These are phyloP conservation scores for Paracentrotus lividus DNA, from an alignment of 53 echinoderm and acorn worm genomes.

Conservation along the genomic window DNA sequence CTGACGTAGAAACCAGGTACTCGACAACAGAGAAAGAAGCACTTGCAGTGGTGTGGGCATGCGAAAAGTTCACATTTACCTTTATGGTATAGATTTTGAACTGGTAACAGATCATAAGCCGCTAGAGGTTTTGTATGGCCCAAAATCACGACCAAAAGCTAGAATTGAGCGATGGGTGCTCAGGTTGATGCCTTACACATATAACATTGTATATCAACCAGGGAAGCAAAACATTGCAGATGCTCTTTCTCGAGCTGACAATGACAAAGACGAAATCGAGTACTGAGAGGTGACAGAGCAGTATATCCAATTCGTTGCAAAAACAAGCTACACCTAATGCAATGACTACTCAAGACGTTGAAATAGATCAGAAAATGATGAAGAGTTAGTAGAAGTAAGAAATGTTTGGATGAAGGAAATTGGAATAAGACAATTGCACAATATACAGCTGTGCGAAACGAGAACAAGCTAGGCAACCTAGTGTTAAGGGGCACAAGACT, in stretches of 20 bases:
- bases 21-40: too few relatives aligned
- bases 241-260: not conserved
- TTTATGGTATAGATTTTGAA: too few relatives aligned
- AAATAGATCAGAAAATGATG: not conserved
- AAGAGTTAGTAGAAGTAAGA: not conserved
- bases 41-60: too few relatives aligned
- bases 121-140: too few relatives aligned
- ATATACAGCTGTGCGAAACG: not conserved
- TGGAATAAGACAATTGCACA: not conserved
- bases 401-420: not conserved
- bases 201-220: not conserved
- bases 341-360: not conserved
- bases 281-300: not conserved
- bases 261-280: not conserved
- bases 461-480: not conserved
- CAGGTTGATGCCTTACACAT: not conserved
- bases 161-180: too few relatives aligned
- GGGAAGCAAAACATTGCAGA: not conserved
- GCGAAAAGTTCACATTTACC: too few relatives aligned
- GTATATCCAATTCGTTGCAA: not conserved
- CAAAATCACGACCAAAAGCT: too few relatives aligned
- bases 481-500: not conserved
- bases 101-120: too few relatives aligned
- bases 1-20: too few relatives aligned
- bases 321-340: not conserved